Percentiles rank a stretch among this genome's conserved stretches.
phyloP scores from a whole-genome alignment of 2,113 vertebrate species.

The Apus apus region DNA sequence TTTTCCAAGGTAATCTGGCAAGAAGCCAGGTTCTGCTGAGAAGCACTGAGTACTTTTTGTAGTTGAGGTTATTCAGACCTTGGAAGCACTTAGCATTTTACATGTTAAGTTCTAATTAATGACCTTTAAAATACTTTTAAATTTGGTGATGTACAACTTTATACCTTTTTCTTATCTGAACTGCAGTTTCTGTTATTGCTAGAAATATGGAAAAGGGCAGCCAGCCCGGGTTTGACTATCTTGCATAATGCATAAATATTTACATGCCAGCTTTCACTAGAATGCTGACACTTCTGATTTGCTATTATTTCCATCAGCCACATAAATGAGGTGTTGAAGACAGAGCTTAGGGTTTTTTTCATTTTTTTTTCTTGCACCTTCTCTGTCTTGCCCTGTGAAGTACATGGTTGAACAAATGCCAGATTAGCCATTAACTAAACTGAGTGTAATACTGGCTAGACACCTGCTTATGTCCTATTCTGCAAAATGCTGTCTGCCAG shows the following conservation, averaged over 20 bases:
- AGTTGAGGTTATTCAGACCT: not conserved
- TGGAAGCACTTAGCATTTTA: not conserved
- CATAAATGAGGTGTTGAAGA: slow-evolving; percentile 10
- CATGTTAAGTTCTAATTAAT: not conserved
- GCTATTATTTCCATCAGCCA: not conserved
- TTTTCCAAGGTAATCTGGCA: not conserved
- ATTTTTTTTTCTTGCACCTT: not conserved
- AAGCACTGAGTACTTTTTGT: not conserved
- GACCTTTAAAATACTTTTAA: not conserved
- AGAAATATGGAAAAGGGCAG: not conserved
- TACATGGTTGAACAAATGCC: slow-evolving; percentile 4
- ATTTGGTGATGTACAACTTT: not conserved
- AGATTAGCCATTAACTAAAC: slow-evolving; percentile 29
- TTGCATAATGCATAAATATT: slow-evolving; percentile 27
- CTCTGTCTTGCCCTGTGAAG: not conserved
- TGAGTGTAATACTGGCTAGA: not conserved
- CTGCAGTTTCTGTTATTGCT: not conserved
- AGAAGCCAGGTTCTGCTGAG: not conserved
- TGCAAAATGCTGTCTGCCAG: slow-evolving; percentile 21
- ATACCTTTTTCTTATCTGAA: not conserved
- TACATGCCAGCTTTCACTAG: slow-evolving; percentile 14
- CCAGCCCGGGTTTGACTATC: not conserved
- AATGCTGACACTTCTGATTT: slow-evolving; percentile 5
- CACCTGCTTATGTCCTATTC: not conserved
- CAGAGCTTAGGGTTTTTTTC: not conserved